Evolutionary conservation across 2,113 vertebrate species (phyloP).

Genomic region (Axis porcinus): DNA sequence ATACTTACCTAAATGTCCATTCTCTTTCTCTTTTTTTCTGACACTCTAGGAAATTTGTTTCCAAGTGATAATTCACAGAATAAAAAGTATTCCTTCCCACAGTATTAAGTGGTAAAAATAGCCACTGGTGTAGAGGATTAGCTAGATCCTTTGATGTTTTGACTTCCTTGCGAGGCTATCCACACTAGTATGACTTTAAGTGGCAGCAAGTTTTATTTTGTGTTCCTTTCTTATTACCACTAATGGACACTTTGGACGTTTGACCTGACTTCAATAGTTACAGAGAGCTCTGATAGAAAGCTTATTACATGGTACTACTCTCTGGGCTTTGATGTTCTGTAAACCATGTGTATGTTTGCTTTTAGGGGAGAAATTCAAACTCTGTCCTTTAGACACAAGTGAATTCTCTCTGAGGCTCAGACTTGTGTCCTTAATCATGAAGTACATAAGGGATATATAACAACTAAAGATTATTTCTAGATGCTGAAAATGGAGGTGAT

Average conservation of each 20-base stretch:
- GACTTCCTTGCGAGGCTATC: background rate
- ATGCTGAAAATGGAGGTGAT: background rate
- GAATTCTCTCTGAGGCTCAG: conserved; percentile 6
- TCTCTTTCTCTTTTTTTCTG: background rate
- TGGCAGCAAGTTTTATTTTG: conserved; percentile 41
- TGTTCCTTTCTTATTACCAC: conserved; percentile 40
- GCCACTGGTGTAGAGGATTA: background rate
- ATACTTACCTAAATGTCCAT: background rate
- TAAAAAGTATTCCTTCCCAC: background rate
- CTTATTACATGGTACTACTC: conserved; percentile 2
- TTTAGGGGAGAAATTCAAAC: conserved; percentile 28
- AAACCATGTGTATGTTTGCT: background rate
- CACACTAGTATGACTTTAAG: background rate
- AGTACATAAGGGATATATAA: background rate
- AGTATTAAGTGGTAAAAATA: conserved; percentile 7
- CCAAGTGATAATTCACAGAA: background rate
- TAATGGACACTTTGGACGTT: conserved; percentile 19
- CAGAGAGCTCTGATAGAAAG: background rate
- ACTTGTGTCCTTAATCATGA: background rate
- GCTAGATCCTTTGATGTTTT: background rate
- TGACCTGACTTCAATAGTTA: conserved; percentile 30
- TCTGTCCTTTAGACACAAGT: background rate
- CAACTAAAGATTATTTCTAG: conserved; percentile 16
- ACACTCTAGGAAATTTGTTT: background rate
- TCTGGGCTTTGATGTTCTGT: conserved; percentile 35